Conservation (phyloP, 2,797 vertebrate genomes). For the Parauchenoglanis ngamensis region DNA sequence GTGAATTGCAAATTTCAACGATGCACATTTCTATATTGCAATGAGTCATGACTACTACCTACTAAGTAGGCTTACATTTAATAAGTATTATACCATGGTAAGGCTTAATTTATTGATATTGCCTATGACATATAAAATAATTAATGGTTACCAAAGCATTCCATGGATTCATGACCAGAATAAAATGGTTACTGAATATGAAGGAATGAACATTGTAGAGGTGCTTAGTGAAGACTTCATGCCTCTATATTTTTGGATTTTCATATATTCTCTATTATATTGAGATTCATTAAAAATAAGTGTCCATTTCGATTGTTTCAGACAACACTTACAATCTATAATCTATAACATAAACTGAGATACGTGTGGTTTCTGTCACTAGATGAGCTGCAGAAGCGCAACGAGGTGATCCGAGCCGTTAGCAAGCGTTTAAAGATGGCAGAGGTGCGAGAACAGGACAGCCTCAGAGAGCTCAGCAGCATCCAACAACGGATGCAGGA, state of each 20-base stretch:
- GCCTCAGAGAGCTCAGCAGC: slow-evolving; percentile 68
- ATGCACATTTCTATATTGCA: neutral
- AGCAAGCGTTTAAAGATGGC: slow-evolving; percentile 73
- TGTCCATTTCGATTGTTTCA: neutral
- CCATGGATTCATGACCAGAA: neutral
- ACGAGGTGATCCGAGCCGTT: slow-evolving; percentile 80
- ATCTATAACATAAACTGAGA: neutral
- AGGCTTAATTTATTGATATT: neutral
- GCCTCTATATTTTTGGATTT: neutral
- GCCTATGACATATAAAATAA: neutral
- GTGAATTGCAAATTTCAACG: neutral
- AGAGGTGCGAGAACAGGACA: slow-evolving; percentile 76
- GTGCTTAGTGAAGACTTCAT: neutral
- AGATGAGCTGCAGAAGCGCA: slow-evolving; percentile 85
- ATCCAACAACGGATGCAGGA: slow-evolving; percentile 76
- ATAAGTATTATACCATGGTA: neutral
- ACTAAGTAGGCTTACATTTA: neutral
- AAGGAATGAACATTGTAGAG: neutral
- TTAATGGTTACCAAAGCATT: neutral
- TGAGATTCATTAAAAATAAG: neutral
- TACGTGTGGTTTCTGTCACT: slow-evolving; percentile 14
- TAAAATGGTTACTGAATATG: neutral
- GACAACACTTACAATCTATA: neutral
- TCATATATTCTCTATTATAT: neutral
- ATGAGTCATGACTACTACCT: neutral